Base-by-base conservation (phyloP, 2,797 vertebrate genomes). In the Chaetophractus vellerosus region DNA sequence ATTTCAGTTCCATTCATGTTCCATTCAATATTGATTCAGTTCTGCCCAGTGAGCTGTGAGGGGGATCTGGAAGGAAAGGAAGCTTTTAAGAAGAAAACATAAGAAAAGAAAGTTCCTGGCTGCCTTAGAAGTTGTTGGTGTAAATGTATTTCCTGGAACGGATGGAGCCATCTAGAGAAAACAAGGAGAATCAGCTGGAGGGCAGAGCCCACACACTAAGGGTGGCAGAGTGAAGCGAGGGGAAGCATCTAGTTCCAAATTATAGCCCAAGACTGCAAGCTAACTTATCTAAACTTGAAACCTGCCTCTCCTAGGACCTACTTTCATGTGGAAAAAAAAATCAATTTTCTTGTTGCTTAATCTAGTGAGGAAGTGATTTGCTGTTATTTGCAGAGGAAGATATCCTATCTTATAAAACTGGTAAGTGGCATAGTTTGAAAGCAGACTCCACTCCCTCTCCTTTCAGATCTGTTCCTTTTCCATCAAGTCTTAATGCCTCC, bases 1-100 rank as follows among this genome's bases (percentile, higher is more conserved):
- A 86, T 75, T 94, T 90, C 21, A 36, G 38, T 80, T 91, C 48
- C 36, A 74, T 45, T 91, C 85, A 91, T 36, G n/a, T 63, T 52
- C 36, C 75, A 88, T 45, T 45, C 45, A 68, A 63, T 83, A 76
- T 68, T 83, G 76, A 93, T 68, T 92, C 71, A 36, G 28, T 83
- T 83, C 41, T 96, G 28, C 81, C 52, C 89, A 96, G 61, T 85
- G 81, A 95, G 19, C n/a, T 94, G 74, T 93, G 74, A 94, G 83
- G 68, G 48, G 36, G 66, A 90, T 94, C 52, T 87, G 1, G 45
- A 91, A 74, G 18, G 18, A 6, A 90, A 88, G 36, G 16, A 28
- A 48, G 38, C 36, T 80, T 59, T 31, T 55, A 26, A 74, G 61
- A 69, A 63, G 45, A 59, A 95, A 90, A 52, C 3, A 78, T 33